Evolutionary conservation across 2,888 invertebrate genomes (phyloP), one percentile per base, ranked within the genome.

Genomic region (Coenonympha arcania): DNA sequence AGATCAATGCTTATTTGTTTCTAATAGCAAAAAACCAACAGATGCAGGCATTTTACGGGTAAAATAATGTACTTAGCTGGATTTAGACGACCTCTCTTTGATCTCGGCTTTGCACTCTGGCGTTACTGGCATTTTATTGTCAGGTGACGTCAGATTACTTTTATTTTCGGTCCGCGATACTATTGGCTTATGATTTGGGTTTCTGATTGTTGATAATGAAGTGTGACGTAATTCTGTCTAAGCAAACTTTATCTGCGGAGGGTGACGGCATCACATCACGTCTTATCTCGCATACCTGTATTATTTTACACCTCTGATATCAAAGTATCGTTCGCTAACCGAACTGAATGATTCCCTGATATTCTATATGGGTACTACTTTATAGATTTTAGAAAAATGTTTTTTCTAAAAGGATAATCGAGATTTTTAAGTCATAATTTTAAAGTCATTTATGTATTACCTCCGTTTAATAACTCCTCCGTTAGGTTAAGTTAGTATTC

Each of bases 31-130:
- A 84, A 84, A 83, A 81, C 71, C 81, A 83, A 79, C 85, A 86
- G 85, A 84, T 86, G 85, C 71, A 84, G 71, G 68, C 79, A 82
- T 85, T 86, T 85, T 82, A 86, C 82, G 83, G 84, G 77, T 82
- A 79, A 82, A 79, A 81, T 85, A 84, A 84, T 77, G 78, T 81
- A 75, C 82, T 85, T 84, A 84, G 76, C 64, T 64, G 79, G 81
- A 81, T 81, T 83, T 83, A 71, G 74, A 72, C 71, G 72, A 76
- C 66, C 71, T 66, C 66, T 66, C 83, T 84, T 85, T 85, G 84
- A 86, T 82, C 78, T 79, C 67, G 62, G 66, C 62, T 64, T 57
- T 67, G 68, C 69, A 66, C 66, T 65, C 56, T 54, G 55, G 56
- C 59, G 59, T 57, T 54, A 50, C 54, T 55, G 56, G 57, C 54